Evolutionary conservation across 2,113 vertebrate species (phyloP), one percentile per base, ranked within the genome.

Genomic region (Burhinus bistriatus): DNA sequence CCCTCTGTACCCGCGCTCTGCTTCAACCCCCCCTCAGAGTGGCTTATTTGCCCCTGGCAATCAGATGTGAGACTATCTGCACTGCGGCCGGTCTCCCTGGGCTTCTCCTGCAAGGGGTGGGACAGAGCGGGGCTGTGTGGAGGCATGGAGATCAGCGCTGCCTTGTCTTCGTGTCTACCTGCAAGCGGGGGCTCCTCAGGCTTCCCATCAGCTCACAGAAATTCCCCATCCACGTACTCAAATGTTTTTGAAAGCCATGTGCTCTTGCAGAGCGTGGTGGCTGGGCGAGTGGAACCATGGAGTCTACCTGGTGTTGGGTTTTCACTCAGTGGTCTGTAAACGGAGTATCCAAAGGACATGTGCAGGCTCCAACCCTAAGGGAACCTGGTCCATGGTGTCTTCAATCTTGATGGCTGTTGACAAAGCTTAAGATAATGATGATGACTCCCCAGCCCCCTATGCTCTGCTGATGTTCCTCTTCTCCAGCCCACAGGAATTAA

Each of bases 311-410:
- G n/a, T 2, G 0, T 5, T 51, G 64, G 71, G 40, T 23, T 71
- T 71, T 34, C 3, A 2, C 27, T 54, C 19, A 2, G 1, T 1
- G 7, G 23, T 65, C 38, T 69, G 17, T 12, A 4, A 16, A 25
- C 2, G 4, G 23, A 11, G 3, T 2, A 6, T 2, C 9, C 9
- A 1, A 12, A 15, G 14, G 52, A 3, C 1, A 7, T 0, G 70
- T 61, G 29, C 32, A 45, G 22, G 38, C 15, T 34, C 23, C 29
- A 25, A 34, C n/a, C 7, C 12, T 0, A 54, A 58, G 15, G 14
- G 42, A n/a, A 7, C 12, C 6, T 6, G 38, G 3, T 19, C 51
- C 5, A 1, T 2, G 32, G 23, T 4, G 13, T 13, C 55, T 38
- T 18, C n/a, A 4, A 5, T 5, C n/a, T 11, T 11, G 23, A 7